Conservation (phyloP, 2,113 vertebrate genomes). For the Antechinus stuartii region DNA sequence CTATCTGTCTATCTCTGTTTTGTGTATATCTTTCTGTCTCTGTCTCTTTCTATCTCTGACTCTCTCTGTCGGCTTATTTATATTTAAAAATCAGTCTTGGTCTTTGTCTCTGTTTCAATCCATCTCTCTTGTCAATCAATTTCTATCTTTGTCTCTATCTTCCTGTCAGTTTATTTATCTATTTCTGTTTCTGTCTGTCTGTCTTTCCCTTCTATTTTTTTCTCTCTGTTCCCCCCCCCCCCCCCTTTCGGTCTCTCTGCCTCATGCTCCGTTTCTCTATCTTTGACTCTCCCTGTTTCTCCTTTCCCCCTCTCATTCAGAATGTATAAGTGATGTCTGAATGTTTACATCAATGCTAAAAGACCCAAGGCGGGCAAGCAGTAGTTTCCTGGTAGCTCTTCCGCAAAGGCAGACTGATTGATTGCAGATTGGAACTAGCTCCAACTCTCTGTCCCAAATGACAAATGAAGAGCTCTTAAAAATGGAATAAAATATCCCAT, state of each 20-base stretch:
- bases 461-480: slow-evolving; percentile 87
- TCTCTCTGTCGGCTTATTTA: slow-evolving; percentile 15
- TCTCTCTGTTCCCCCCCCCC: background rate
- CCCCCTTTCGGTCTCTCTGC: background rate
- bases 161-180: slow-evolving; percentile 31
- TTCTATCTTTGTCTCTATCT: background rate
- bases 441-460: slow-evolving; percentile 82
- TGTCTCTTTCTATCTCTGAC: background rate
- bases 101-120: background rate
- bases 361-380: slow-evolving; percentile 68
- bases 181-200: slow-evolving; percentile 27
- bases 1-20: background rate
- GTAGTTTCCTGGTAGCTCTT: slow-evolving; percentile 72
- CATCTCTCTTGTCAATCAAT: background rate
- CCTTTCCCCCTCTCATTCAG: slow-evolving; percentile 61
- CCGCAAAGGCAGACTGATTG: slow-evolving; percentile 78
- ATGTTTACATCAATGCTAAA: slow-evolving; percentile 74
- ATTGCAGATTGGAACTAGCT: slow-evolving; percentile 78
- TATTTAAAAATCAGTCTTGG: background rate
- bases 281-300: slow-evolving; percentile 16
- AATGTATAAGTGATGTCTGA: slow-evolving; percentile 69
- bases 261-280: background rate
- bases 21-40: background rate
- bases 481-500: slow-evolving; percentile 83
- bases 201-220: background rate